These are phyloP conservation scores for Cyanistes caeruleus DNA, from an alignment of 2,113 vertebrate genomes.

Conservation along the genomic window DNA sequence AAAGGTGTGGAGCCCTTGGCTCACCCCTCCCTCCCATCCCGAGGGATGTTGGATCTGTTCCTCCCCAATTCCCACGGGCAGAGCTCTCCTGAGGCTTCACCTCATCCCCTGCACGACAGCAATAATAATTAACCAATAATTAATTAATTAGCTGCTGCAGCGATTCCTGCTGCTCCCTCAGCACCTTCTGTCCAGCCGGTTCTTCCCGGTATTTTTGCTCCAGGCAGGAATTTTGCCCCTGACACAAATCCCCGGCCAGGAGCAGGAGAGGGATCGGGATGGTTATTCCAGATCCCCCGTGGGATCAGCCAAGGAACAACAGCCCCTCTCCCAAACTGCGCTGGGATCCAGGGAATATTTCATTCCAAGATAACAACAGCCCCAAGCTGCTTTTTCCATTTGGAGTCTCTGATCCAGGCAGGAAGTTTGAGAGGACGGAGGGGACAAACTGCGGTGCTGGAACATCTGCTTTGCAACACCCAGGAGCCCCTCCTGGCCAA, in stretches of 20 bases:
- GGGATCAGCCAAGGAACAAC: neutral
- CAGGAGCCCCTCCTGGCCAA: neutral
- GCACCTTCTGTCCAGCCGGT: slow-evolving; percentile 85
- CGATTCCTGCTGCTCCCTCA: neutral
- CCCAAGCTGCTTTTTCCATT: neutral
- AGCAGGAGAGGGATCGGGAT: accelerated
- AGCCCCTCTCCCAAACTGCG: neutral
- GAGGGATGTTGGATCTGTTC: neutral
- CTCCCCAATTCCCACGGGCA: neutral
- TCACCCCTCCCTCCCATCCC: neutral
- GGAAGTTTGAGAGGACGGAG: neutral
- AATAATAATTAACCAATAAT: neutral
- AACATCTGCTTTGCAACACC: slow-evolving; percentile 12
- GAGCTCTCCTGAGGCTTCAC: neutral
- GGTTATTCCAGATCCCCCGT: accelerated
- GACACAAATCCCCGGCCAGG: slow-evolving; percentile 51
- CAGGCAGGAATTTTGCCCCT: slow-evolving; percentile 76
- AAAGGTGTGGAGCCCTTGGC: neutral
- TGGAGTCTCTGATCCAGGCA: neutral
- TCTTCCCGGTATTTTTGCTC: slow-evolving; percentile 76
- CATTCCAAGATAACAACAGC: neutral
- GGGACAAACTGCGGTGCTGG: neutral
- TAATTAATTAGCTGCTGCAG: neutral
- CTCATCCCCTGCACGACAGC: accelerated
- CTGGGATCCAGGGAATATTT: neutral